Evolutionary conservation across 2,797 vertebrate genomes (phyloP), one percentile per base, ranked within the genome.

Genomic region (Galago senegalensis): DNA sequence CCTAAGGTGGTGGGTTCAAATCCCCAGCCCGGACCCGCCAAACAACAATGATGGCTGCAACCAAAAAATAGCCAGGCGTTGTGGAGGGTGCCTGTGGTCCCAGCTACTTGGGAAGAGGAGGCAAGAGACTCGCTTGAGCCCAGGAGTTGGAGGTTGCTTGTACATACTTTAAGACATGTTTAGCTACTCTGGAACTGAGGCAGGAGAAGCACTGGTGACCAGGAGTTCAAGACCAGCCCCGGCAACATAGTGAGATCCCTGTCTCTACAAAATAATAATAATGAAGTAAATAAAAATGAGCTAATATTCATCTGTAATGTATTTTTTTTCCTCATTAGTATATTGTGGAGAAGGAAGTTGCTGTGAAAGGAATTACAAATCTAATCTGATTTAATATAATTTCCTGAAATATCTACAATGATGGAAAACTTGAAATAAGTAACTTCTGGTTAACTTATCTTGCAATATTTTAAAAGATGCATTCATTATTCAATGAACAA

Each of bases 391-490:
- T 85, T 90, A 29, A 60, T 34, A 70, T 14, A 76, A 76, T 88
- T 80, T 95, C 87, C 67, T 91, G 75, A 92, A 94, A 70, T 49
- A 82, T 21, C 49, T 72, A 34, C 73, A 37, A 93, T 86, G 53
- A 90, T 25, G 43, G 17, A 46, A 58, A 91, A 87, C n/a, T 80
- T 84, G 69, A 46, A 87, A 18, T n/a, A 63, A 81, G 18, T 21
- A 53, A 83, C 21, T 86, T 79, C 63, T 53, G 88, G 34, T 49
- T 65, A 58, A 58, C 23, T 65, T 89, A n/a, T 80, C 46, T 25
- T 43, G 4, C n/a, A 87, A 70, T 63, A 43, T 69, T 53, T 65
- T 70, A 58, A 96, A 58, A 92, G 31, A 46, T 14, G 67, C 29
- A 34, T 58, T 85, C 65, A 3, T 61, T 72, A 93, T 58, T 82